Percentiles rank a stretch among this genome's conserved stretches.
Conservation (phyloP, 2,113 vertebrate species). For the Rhea pennata region DNA sequence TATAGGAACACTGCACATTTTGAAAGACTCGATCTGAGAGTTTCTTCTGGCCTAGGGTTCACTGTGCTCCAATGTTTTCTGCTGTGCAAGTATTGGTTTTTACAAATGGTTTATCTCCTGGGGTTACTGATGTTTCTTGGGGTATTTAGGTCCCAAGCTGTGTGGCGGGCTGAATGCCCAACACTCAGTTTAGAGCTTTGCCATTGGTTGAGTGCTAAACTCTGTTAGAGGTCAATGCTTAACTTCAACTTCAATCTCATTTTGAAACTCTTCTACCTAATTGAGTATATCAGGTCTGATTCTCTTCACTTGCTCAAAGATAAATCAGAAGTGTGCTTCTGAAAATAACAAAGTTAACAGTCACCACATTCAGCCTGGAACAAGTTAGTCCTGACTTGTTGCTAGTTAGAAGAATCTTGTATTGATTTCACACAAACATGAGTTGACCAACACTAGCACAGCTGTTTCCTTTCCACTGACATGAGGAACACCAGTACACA, state of each 20-base stretch:
- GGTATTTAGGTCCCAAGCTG: background rate
- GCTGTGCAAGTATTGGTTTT: background rate
- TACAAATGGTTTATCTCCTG: background rate
- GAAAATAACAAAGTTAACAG: background rate
- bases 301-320: background rate
- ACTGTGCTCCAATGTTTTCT: background rate
- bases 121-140: background rate
- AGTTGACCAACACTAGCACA: background rate
- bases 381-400: background rate
- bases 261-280: background rate
- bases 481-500: background rate
- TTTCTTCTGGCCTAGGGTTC: background rate
- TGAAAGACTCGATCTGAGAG: fast-evolving
- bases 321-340: background rate
- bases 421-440: background rate
- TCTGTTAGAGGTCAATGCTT: background rate
- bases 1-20: background rate
- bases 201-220: background rate
- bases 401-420: background rate
- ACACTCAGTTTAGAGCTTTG: background rate
- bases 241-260: background rate
- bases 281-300: background rate
- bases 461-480: background rate
- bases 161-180: background rate
- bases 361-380: background rate